A percentile compares a stretch with the other conserved stretches of the same genome.
Evolutionary conservation across 1,140 invertebrate genomes (phyloP).

Genomic region (Saccostrea echinata): DNA sequence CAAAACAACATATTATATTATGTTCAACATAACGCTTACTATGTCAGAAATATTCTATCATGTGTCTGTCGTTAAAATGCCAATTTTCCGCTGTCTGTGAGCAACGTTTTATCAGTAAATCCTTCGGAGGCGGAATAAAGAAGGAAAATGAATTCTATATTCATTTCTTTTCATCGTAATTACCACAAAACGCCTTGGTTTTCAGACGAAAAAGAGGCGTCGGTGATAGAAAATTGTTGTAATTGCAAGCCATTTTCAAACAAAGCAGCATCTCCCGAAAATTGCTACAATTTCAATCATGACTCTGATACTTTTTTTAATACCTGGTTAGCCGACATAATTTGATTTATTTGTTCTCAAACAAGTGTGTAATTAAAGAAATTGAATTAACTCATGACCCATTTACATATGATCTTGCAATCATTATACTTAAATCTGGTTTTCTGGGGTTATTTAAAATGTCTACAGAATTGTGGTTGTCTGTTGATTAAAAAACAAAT

Average conservation of each 20-base stretch:
- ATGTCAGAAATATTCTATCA: background rate
- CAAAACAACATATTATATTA: background rate
- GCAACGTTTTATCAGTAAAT: background rate
- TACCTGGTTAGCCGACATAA: background rate
- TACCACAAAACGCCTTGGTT: background rate
- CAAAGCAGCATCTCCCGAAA: background rate
- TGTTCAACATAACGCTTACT: background rate
- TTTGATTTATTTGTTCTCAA: background rate
- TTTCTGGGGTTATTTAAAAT: background rate
- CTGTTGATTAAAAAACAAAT: background rate
- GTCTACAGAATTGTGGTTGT: background rate
- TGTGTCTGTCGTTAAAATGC: conserved; percentile 16
- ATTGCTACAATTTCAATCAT: background rate
- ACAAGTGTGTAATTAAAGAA: conserved; percentile 30
- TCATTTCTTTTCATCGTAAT: background rate
- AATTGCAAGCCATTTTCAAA: background rate
- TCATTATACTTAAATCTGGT: background rate
- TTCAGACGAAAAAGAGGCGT: background rate
- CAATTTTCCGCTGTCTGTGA: conserved; percentile 7
- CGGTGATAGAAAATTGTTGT: background rate
- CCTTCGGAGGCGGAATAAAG: background rate
- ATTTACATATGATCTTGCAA: background rate
- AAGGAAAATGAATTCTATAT: background rate
- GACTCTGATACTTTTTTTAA: background rate
- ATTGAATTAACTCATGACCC: conserved; percentile 20